Evolutionary conservation across 2,113 vertebrate genomes (phyloP), one percentile per base, ranked within the genome.

Genomic region (Dermatemys mawii): DNA sequence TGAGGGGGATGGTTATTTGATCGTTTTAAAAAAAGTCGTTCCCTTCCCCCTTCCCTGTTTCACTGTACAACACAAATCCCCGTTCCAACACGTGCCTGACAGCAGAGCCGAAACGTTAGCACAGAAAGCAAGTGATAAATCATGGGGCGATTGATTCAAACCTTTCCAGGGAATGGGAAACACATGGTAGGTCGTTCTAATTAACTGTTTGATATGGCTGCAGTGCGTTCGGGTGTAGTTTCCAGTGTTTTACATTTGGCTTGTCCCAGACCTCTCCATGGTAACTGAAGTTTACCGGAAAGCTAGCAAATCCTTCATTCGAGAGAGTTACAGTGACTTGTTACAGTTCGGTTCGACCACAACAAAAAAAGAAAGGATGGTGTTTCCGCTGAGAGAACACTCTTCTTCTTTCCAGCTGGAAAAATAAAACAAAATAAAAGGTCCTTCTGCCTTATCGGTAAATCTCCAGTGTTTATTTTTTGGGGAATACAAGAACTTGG

Each of bases 111-210:
- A 84, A 46, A 63, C 24, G 0, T 92, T 97, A 78, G 21, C 97
- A 63, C 95, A 97, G 96, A 81, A 97, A 98, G 95, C 98, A 98
- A 98, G 98, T 98, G 97, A 98, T 98, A 98, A 98, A 98, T 98
- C 98, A 98, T 84, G 5, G 95, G 94, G 96, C 92, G 82, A 97
- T 88, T 82, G 84, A 98, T 96, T 96, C 96, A 95, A 97, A 96
- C 97, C 93, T 91, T 88, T 90, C 92, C 96, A 90, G 93, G 83
- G 91, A 98, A 98, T 98, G 97, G 96, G 96, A 98, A 98, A 97
- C 98, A 98, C 96, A 98, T 98, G 98, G 97, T 95, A 29, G 6
- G 92, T 48, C 94, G 83, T 89, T 96, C 97, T 97, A 98, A 98
- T 98, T 97, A 98, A 93, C 97, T 97, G 93, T 95, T 97, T 90